A percentile compares a stretch with the other conserved stretches of the same genome.
phyloP scores from a whole-genome alignment of 2,888 invertebrate genomes.

The Leucoma salicis region DNA sequence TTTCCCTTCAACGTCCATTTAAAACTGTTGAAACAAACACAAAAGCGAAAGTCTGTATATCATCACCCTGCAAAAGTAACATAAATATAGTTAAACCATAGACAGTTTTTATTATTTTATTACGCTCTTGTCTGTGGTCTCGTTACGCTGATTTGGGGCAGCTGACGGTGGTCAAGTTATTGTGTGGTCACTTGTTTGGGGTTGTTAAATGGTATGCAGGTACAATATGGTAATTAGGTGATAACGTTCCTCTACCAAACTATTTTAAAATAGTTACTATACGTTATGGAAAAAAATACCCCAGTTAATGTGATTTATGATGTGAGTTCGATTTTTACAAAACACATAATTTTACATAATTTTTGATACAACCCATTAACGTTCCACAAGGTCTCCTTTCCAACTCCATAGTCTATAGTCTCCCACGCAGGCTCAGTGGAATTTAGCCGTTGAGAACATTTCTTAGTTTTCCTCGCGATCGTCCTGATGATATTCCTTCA shows the following conservation, averaged over 20 bases:
- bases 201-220: slow-evolving; percentile 15
- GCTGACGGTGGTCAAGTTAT: slow-evolving; percentile 9
- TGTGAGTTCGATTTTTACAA: too few relatives aligned
- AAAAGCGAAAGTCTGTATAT: slow-evolving; percentile 55
- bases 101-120: slow-evolving; percentile 51
- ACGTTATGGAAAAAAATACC: too few relatives aligned
- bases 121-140: slow-evolving; percentile 21
- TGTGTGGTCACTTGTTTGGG: slow-evolving; percentile 22
- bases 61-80: slow-evolving; percentile 43
- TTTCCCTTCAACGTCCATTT: slow-evolving; percentile 7
- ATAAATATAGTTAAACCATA: slow-evolving; percentile 70
- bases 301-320: too few relatives aligned
- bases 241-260: not conserved
- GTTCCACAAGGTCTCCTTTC: too few relatives aligned
- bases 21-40: not conserved
- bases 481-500: too few relatives aligned
- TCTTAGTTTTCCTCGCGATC: too few relatives aligned
- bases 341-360: too few relatives aligned
- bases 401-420: too few relatives aligned
- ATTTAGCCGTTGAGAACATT: too few relatives aligned
- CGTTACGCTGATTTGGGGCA: slow-evolving; percentile 35
- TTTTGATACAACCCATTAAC: too few relatives aligned
- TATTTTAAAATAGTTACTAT: too few relatives aligned
- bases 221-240: slow-evolving; percentile 24
- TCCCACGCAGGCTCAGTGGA: too few relatives aligned